Evolutionary conservation across 2,797 vertebrate genomes (phyloP), one percentile per base, ranked within the genome.

Genomic region (Coracias cyanogaster): DNA sequence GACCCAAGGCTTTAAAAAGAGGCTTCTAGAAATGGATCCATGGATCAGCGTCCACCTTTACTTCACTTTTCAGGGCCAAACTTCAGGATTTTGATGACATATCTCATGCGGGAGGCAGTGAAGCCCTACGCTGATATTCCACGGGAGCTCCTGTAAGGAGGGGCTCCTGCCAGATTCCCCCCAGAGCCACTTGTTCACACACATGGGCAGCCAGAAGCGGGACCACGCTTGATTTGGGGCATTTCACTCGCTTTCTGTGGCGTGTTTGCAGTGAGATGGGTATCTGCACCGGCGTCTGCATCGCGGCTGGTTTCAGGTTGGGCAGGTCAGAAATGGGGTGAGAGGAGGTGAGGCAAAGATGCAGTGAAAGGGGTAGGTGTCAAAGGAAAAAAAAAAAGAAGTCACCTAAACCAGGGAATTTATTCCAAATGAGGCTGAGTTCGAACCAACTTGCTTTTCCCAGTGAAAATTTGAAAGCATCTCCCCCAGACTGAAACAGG

Each of bases 251-350:
- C 35, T 55, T 61, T 77, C n/a, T 20, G 24, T 15, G 1, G 15
- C 1, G 1, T 26, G 24, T 24, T 43, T 33, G 15, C 7, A 41
- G 64, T 7, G 46, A 43, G 29, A 24, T 9, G 12, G 33, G 17
- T 26, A 62, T 10, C 33, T 0, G 3, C 12, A 18, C 10, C 1
- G 0, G 1, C 2, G 3, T 7, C 37, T 17, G 43, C 7, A 2
- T n/a, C n/a, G 41, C 24, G 31, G 62, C 25, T 6, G 22, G 10
- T 9, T 64, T 51, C 20, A 6, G 37, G 12, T 37, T 1, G 2
- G 17, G 6, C 9, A 26, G 33, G 41, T 61, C 28, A 25, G 26
- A 57, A 76, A 71, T 0, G 16, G 43, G 29, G 35, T 1, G 3
- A n/a, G 48, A 62, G 15, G 17, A 29, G 45, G 26, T 0, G 5